Base-by-base conservation (phyloP, 2,113 vertebrate genomes). In the Zosterops pallidus region DNA sequence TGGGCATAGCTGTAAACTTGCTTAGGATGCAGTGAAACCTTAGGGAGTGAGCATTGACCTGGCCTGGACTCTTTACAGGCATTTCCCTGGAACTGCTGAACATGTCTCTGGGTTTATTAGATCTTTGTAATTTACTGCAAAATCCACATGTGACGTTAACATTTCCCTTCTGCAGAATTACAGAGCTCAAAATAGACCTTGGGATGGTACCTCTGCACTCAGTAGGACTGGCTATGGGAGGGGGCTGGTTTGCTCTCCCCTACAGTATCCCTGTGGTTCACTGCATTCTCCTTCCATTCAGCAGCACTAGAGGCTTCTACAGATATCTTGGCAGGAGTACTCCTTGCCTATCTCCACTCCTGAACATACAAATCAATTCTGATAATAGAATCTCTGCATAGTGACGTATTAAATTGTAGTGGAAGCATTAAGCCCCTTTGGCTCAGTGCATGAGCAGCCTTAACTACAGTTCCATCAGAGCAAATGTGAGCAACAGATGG, bases 41-140 rank as follows among this genome's bases (percentile, higher is more conserved):
- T 19, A 12, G 3, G 35, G 53, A n/a, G 11, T 42, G 80, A 83
- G 46, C 69, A 9, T 0, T 83, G 63, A n/a, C 53, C 83, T 77
- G 77, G 60, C 39, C 65, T 80, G 24, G 47, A 4, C 62, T 88
- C 74, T 80, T 56, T 28, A 42, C 39, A 76, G 41, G 21, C 44
- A 5, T 68, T 79, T 64, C 56, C 74, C 31, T 49, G n/a, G 67
- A 87, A 39, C 59, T 6, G 1, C 83, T 68, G 24, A 47, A 19
- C 6, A 0, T 69, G 44, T 28, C 47, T 68, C 29, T 0, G 2
- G 21, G 11, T 78, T 93, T 83, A 75, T 95, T 78, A 84, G 75
- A 70, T 84, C 89, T 89, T 84, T 55, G n/a, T 89, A 37, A 86
- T 86, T 94, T 75, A 49, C 65, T 35, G 25, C 68, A 85, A 89